Base-by-base conservation (phyloP, 2,888 invertebrate species). In the Dermolepida albohirtum region DNA sequence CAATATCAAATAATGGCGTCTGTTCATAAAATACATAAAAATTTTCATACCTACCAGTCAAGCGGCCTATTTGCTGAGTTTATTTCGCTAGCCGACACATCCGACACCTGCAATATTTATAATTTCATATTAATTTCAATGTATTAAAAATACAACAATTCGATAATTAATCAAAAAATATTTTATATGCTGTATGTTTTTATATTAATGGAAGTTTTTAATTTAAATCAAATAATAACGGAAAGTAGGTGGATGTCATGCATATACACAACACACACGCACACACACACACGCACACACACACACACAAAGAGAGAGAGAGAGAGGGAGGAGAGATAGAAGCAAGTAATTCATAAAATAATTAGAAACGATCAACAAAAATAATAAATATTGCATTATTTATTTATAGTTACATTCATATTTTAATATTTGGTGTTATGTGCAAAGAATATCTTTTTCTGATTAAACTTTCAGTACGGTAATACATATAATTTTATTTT, bases 61-160 rank as follows among this genome's bases (percentile, higher is more conserved):
- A 43, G 41, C 16, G 64, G 43, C n/a, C 27, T 16, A 52, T 39
- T 41, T 17, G 66, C 12, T 47, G 66, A 47, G n/a, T 34, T 49
- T 47, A 49, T 49, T 66, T 66, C 57, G 57, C 55, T 66, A 39
- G 57, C 57, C 34, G 66, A 57, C 22, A 66, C 49, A 59, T 66
- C 66, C 66, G 66, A 57, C 55, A 66, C 57, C 66, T 66, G 40
- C 27, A 66, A 66, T 57, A 47, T 66, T 44, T 54, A 66, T 54
- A 63, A 57, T 63, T 50, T 27, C n/a, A 63, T 49, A 63, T 63
- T 44, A 43, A 43, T 43, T 57, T 27, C 11, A 57, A 57, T 8
- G n/a, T 4, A 27, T 27, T 40, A 10, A 57, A 57, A 57, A 29
- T 44, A 27, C 6, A 47, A 47, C 14, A 14, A 47, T 57, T 27